Evolutionary conservation across 2,113 vertebrate genomes (phyloP).

Genomic region (Serinus canaria): DNA sequence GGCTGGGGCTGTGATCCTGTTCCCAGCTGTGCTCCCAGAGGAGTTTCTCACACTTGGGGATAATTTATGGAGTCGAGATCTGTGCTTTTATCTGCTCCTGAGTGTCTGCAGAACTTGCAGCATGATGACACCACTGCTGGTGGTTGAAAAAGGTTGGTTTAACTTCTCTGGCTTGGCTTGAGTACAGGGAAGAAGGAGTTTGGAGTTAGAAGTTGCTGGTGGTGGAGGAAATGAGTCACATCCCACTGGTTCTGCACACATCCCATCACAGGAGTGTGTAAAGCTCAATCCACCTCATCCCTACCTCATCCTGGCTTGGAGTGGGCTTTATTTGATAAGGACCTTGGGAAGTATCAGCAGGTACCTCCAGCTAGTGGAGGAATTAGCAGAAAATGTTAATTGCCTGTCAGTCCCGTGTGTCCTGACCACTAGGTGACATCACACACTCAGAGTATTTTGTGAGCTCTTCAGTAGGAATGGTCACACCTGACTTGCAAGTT

Average conservation of each 20-base stretch:
- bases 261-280: background rate
- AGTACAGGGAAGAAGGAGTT: background rate
- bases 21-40: accelerated
- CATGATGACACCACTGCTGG: no score
- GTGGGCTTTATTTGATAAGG: background rate
- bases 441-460: background rate
- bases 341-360: background rate
- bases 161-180: no score
- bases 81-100: background rate
- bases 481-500: background rate
- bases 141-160: no score
- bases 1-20: accelerated
- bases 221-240: background rate
- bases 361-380: background rate
- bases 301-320: background rate
- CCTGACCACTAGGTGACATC: conserved; percentile 50
- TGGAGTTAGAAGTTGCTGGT: background rate
- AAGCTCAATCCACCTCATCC: background rate
- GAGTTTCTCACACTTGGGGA: background rate
- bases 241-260: background rate
- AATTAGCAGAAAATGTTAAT: background rate
- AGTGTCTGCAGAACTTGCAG: background rate
- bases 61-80: background rate
- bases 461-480: background rate
- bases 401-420: background rate